Percentiles rank a stretch among this genome's conserved stretches.
Conservation (phyloP, 2,113 vertebrate genomes). For the Bos indicus region DNA sequence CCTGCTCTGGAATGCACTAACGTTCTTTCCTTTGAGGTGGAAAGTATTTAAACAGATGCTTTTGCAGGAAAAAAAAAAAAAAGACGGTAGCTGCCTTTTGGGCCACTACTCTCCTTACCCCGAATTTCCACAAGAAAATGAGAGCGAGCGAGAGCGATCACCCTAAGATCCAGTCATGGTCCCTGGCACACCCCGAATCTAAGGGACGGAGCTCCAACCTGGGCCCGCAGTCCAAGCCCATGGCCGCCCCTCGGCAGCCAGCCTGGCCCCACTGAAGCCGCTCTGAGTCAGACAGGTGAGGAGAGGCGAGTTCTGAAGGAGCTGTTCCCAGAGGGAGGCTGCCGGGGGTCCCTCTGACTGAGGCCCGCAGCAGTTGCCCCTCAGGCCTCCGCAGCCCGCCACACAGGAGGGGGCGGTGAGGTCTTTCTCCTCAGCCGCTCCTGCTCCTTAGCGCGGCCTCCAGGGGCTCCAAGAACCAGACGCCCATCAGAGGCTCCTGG, state of each 20-base stretch:
- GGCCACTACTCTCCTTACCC: slow-evolving; percentile 1
- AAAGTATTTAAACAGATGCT: slow-evolving; percentile 72
- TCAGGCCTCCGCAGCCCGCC: accelerated
- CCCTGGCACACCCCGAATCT: background rate
- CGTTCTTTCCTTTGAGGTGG: slow-evolving; percentile 41
- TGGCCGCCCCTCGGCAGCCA: background rate
- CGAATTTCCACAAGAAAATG: background rate
- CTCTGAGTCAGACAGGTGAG: background rate
- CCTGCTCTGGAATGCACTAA: slow-evolving; percentile 42
- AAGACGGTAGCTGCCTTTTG: slow-evolving; percentile 10
- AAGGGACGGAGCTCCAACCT: background rate
- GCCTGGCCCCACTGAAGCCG: background rate
- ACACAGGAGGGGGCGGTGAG: background rate
- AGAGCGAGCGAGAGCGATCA: too few species aligned
- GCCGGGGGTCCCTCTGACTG: background rate
- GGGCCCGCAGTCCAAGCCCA: background rate
- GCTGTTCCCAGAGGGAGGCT: background rate
- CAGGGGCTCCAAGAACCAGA: background rate
- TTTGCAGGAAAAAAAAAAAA: slow-evolving; percentile 20
- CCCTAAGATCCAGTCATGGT: background rate
- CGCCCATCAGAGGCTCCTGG: background rate
- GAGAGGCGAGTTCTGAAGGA: background rate
- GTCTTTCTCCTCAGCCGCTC: background rate
- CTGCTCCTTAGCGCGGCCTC: background rate
- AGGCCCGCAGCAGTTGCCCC: background rate